phyloP scores from a whole-genome alignment of 2,113 vertebrate genomes.

The Erythrocebus patas region DNA sequence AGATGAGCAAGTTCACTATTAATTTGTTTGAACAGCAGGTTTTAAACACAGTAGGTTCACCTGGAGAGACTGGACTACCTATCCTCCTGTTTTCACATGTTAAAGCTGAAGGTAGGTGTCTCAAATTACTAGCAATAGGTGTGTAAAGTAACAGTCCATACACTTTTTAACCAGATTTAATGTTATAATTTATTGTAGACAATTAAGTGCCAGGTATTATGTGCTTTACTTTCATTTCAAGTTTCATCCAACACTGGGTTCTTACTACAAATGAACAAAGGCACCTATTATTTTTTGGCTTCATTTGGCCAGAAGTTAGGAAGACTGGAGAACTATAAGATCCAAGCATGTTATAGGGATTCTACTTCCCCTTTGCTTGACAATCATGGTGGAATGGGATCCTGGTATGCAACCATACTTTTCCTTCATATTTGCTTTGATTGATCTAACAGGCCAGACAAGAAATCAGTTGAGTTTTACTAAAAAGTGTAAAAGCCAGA shows the following conservation, averaged over 20 bases:
- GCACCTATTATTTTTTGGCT: not conserved
- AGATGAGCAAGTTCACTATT: not conserved
- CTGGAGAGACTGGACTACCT: not conserved
- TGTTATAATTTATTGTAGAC: not conserved
- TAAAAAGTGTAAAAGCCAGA: not conserved
- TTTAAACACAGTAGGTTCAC: not conserved
- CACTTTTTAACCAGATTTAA: slow-evolving; percentile 13
- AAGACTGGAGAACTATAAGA: not conserved
- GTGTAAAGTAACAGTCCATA: not conserved
- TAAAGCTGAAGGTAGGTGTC: not conserved
- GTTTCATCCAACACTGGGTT: slow-evolving; percentile 31
- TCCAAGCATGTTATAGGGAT: not conserved
- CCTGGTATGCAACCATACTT: not conserved
- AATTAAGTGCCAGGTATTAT: not conserved
- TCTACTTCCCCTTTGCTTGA: not conserved
- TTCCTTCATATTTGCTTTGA: not conserved
- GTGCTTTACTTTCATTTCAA: not conserved
- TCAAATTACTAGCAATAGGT: not conserved
- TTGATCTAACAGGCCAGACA: not conserved
- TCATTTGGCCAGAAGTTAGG: not conserved
- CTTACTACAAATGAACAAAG: not conserved
- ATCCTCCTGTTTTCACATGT: not conserved
- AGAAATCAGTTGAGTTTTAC: not conserved
- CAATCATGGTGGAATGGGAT: not conserved
- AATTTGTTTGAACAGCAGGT: not conserved